Evolutionary conservation across 2,797 vertebrate genomes (phyloP).

Genomic region (Numenius phaeopus): DNA sequence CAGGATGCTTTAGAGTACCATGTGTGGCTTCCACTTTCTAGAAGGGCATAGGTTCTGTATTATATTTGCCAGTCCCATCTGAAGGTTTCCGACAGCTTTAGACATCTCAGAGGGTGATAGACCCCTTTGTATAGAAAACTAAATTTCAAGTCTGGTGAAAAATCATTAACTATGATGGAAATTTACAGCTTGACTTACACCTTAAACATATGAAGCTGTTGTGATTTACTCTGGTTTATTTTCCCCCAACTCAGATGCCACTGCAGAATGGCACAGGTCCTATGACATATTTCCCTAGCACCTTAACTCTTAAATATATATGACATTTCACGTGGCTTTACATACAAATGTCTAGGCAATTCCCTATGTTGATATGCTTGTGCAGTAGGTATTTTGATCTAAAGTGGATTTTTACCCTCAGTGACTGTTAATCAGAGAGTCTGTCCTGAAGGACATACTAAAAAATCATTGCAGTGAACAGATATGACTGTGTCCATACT

Average conservation of each 20-base stretch:
- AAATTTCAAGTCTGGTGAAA: not conserved
- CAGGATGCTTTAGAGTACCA: not conserved
- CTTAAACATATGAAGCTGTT: not conserved
- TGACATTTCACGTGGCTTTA: not conserved
- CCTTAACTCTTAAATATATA: not conserved
- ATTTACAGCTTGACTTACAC: not conserved
- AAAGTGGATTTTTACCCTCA: not conserved
- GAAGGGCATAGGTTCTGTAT: not conserved
- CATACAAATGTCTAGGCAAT: not conserved
- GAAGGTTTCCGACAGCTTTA: not conserved
- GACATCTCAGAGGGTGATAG: not conserved
- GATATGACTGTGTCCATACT: not conserved
- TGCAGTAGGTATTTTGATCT: not conserved
- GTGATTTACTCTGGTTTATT: not conserved
- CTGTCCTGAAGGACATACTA: not conserved
- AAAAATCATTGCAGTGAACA: not conserved
- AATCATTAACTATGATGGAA: not conserved
- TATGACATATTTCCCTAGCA: not conserved
- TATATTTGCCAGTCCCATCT: not conserved
- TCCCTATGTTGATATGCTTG: not conserved
- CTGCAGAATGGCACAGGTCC: not conserved
- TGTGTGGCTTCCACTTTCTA: rapidly evolving
- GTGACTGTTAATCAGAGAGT: not conserved
- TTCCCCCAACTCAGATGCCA: not conserved
- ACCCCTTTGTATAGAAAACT: not conserved